These are phyloP conservation scores for Coreius guichenoti DNA, from an alignment of 2,797 vertebrate genomes.

Conservation along the genomic window DNA sequence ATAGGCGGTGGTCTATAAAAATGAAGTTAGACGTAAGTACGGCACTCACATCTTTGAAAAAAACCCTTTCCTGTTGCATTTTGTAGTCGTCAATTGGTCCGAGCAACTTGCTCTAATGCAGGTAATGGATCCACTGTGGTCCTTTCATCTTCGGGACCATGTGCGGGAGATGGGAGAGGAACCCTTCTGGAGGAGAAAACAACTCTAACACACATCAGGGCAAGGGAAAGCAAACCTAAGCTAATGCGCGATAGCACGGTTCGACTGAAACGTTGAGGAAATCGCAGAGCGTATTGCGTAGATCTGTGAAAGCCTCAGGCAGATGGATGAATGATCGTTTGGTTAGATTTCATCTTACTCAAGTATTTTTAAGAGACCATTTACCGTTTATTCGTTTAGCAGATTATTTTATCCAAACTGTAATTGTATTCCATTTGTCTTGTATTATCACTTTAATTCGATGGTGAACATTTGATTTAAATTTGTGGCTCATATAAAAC, in stretches of 20 bases:
- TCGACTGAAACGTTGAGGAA: slow-evolving; percentile 51
- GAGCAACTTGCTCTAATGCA: slow-evolving; percentile 92
- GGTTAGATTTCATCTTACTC: not conserved
- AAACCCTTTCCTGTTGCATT: slow-evolving; percentile 91
- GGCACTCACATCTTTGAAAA: slow-evolving; percentile 90
- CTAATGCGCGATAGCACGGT: slow-evolving; percentile 63
- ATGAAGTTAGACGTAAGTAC: slow-evolving; percentile 93
- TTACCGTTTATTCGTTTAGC: not conserved
- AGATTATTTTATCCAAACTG: not conserved
- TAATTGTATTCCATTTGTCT: not conserved
- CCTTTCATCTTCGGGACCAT: slow-evolving; percentile 92
- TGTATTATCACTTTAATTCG: not conserved
- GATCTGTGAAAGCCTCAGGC: not conserved
- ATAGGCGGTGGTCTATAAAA: slow-evolving; percentile 90
- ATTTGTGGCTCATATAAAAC: not conserved
- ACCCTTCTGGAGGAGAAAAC: slow-evolving; percentile 73
- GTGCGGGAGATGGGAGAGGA: slow-evolving; percentile 73
- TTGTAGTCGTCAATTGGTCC: slow-evolving; percentile 88
- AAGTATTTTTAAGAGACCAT: not conserved
- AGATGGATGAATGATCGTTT: slow-evolving; percentile 1
- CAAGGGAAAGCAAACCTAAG: slow-evolving; percentile 72
- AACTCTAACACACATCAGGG: slow-evolving; percentile 79
- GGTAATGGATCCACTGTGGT: slow-evolving; percentile 93
- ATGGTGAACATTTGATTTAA: not conserved
- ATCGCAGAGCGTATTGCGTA: slow-evolving; percentile 47